These are phyloP conservation scores for Cynodonichthys magdalenae DNA, from an alignment of 2,797 vertebrate species.

Conservation along the genomic window DNA sequence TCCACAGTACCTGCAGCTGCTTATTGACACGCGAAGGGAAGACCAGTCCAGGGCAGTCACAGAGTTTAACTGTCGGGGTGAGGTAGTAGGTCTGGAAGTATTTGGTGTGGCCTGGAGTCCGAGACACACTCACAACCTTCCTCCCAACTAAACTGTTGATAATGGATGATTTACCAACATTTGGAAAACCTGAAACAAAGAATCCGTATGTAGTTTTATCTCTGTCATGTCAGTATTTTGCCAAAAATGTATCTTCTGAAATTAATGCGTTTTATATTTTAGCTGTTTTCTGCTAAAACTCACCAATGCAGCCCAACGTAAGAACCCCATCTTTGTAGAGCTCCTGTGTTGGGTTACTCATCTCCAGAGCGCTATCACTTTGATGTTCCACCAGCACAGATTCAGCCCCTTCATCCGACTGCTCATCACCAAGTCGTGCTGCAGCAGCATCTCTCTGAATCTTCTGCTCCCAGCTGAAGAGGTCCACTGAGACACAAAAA, in stretches of 20 bases:
- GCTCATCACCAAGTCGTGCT: constrained; percentile 75
- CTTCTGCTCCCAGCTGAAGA: constrained; percentile 92
- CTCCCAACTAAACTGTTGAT: constrained; percentile 91
- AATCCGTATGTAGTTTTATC: background rate
- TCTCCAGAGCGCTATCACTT: constrained; percentile 87
- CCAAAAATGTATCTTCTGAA: too few relatives aligned
- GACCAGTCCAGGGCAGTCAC: constrained; percentile 93
- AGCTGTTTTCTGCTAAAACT: background rate
- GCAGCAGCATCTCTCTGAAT: constrained; percentile 86
- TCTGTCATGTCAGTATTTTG: too few relatives aligned
- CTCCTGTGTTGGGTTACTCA: constrained; percentile 79
- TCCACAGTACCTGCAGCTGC: constrained; percentile 85
- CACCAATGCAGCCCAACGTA: constrained; percentile 91
- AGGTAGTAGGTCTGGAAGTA: constrained; percentile 98
- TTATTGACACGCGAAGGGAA: constrained; percentile 88
- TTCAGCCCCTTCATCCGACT: constrained; percentile 71
- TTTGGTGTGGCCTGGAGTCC: constrained; percentile 93
- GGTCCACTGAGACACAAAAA: constrained; percentile 79
- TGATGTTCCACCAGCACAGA: constrained; percentile 87
- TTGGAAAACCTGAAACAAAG: constrained; percentile 85
- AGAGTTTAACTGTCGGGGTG: constrained; percentile 89
- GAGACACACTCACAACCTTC: constrained; percentile 93
- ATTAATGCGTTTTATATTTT: too few relatives aligned
- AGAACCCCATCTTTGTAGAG: constrained; percentile 91
- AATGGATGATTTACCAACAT: constrained; percentile 93